Conservation (phyloP, 2,797 vertebrate genomes). For the Pangasius macronema region DNA sequence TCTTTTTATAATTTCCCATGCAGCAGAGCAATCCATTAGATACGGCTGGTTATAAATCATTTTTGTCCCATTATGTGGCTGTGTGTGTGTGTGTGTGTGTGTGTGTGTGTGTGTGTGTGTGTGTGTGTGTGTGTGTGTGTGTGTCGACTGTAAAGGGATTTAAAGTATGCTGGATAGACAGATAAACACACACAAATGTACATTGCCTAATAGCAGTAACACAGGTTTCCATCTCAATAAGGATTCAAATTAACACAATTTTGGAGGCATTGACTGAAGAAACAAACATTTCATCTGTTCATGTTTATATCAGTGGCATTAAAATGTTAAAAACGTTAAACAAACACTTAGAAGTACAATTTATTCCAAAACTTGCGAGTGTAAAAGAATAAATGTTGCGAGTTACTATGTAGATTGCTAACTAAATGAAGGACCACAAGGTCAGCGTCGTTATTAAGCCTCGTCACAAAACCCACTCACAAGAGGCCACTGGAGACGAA, state of each 20-base stretch:
- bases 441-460: not conserved
- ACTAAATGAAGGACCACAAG: not conserved
- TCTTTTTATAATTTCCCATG: constrained; percentile 79
- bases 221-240: not conserved
- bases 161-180: not conserved
- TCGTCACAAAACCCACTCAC: not conserved
- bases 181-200: not conserved
- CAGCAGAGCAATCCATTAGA: constrained; percentile 78
- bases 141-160: not conserved
- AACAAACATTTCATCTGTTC: not conserved
- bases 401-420: not conserved
- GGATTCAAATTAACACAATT: not conserved
- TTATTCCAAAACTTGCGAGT: not conserved
- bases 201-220: not conserved
- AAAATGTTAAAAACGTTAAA: not conserved
- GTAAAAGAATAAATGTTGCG: not conserved
- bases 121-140: constrained; percentile 4
- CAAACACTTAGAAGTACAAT: not conserved
- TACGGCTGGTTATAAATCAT: constrained; percentile 78
- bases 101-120: not conserved
- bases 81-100: constrained; percentile 19
- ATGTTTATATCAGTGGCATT: not conserved
- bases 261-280: not conserved
- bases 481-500: not conserved
- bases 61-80: constrained; percentile 52